These are phyloP conservation scores for Fukomys damarensis DNA, from an alignment of 2,113 vertebrate genomes.

Conservation along the genomic window DNA sequence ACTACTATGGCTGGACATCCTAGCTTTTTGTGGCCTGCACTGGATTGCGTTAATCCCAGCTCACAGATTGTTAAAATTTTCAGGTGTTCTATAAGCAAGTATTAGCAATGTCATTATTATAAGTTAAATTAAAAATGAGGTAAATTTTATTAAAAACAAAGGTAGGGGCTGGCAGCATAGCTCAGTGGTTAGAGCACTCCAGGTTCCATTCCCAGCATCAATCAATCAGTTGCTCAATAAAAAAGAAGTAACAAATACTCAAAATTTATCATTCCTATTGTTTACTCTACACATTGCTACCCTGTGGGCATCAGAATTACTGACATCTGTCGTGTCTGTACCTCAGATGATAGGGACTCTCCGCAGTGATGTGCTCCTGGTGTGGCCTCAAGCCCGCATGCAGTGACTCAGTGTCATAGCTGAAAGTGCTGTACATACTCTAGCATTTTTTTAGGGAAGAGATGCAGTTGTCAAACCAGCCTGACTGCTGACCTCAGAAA, in stretches of 20 bases:
- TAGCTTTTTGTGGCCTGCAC: not conserved
- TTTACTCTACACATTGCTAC: not conserved
- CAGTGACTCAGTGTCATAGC: not conserved
- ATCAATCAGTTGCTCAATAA: too few relatives aligned
- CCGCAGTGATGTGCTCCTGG: fast-evolving
- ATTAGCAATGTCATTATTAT: not conserved
- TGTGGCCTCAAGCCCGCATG: fast-evolving
- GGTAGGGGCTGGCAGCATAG: too few relatives aligned
- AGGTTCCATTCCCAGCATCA: not conserved
- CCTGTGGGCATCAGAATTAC: not conserved
- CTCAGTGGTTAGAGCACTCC: not conserved
- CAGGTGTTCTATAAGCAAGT: not conserved
- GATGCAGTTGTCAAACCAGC: not conserved
- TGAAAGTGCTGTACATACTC: too few relatives aligned
- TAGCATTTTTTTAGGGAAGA: not conserved
- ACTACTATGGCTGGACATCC: not conserved
- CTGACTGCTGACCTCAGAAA: not conserved
- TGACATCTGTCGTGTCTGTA: not conserved
- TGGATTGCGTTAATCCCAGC: not conserved
- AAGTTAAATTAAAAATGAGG: not conserved
- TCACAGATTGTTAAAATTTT: not conserved
- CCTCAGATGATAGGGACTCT: not conserved
- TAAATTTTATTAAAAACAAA: not conserved
- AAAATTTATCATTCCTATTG: not conserved
- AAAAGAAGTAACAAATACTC: not conserved